Conservation (phyloP, 2,888 invertebrate genomes). For the Molorchus minor region DNA sequence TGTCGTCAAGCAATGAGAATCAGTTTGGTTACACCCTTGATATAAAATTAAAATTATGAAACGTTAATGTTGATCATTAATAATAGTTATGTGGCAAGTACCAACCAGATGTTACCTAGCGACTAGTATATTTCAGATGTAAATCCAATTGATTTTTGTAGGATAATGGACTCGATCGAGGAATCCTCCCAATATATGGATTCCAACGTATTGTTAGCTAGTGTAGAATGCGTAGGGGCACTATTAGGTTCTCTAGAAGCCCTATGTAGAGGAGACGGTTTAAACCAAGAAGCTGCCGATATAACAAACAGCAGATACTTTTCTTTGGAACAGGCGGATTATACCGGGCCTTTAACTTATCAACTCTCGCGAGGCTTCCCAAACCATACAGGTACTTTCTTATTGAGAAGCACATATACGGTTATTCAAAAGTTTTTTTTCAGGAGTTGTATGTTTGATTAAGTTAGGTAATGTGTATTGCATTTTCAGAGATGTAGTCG, state of each 20-base stretch:
- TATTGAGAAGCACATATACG: not conserved
- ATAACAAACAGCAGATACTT: slow-evolving; percentile 74
- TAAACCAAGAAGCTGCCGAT: slow-evolving; percentile 70
- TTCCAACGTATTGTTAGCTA: slow-evolving; percentile 78
- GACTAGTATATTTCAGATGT: too few relatives aligned
- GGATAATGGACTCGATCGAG: slow-evolving; percentile 92
- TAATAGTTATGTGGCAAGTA: too few relatives aligned
- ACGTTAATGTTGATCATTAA: too few relatives aligned
- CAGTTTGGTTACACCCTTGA: too few relatives aligned
- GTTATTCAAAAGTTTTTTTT: not conserved
- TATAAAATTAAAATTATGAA: too few relatives aligned
- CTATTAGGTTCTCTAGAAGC: slow-evolving; percentile 84
- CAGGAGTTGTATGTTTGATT: too few relatives aligned
- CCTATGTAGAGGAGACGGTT: slow-evolving; percentile 77
- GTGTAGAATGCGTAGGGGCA: slow-evolving; percentile 84
- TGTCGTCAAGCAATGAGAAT: too few relatives aligned
- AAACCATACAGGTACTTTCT: slow-evolving; percentile 77
- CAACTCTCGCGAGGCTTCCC: slow-evolving; percentile 82
- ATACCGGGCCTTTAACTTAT: slow-evolving; percentile 85
- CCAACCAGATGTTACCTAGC: too few relatives aligned
- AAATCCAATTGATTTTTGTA: too few relatives aligned
- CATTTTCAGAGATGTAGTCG: slow-evolving; percentile 72
- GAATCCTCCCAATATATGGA: slow-evolving; percentile 88
- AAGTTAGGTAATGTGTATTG: too few relatives aligned
- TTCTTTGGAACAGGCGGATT: slow-evolving; percentile 78